Percentiles rank a stretch among this genome's conserved stretches.
Evolutionary conservation across 1,140 invertebrate species (phyloP).

Genomic region (Drosophila lacteicornis): DNA sequence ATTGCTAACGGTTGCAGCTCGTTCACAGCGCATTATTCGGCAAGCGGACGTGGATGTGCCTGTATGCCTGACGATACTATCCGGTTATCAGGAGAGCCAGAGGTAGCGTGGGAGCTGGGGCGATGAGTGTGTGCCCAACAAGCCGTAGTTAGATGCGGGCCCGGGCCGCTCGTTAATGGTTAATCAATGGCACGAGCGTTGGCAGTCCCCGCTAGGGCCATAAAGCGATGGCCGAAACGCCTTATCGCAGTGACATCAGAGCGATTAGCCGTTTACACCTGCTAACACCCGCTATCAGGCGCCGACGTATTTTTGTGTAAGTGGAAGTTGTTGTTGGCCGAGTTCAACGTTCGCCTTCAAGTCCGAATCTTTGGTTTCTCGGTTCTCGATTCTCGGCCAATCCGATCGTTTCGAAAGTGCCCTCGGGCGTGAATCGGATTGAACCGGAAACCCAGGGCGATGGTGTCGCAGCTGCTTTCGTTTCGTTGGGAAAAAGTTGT

Average conservation of each 20-base stretch:
- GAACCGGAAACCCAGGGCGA: slow-evolving; percentile 64
- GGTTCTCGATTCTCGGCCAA: slow-evolving; percentile 15
- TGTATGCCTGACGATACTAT: slow-evolving; percentile 13
- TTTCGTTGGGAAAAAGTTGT: slow-evolving; percentile 78
- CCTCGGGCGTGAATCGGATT: slow-evolving; percentile 55
- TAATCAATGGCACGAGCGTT: slow-evolving; percentile 73
- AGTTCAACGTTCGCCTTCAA: slow-evolving; percentile 47
- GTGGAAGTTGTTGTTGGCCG: slow-evolving; percentile 28
- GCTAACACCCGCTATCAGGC: slow-evolving; percentile 15
- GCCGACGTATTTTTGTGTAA: slow-evolving; percentile 30
- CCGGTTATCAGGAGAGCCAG: slow-evolving; percentile 41
- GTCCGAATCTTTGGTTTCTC: slow-evolving; percentile 11
- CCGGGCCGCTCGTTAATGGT: slow-evolving; percentile 13
- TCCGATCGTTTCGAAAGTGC: slow-evolving; percentile 31
- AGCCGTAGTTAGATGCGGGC: slow-evolving; percentile 16
- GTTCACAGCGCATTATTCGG: slow-evolving; percentile 24
- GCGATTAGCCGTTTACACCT: slow-evolving; percentile 31
- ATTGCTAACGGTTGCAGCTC: slow-evolving; percentile 25
- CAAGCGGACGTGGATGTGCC: slow-evolving; percentile 56
- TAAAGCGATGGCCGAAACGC: slow-evolving; percentile 14
- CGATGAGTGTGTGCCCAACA: slow-evolving; percentile 30
- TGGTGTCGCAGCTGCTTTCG: slow-evolving; percentile 33
- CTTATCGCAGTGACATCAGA: slow-evolving; percentile 68
- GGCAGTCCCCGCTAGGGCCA: slow-evolving; percentile 6
- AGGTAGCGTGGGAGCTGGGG: slow-evolving; percentile 21